Base-by-base conservation (phyloP, 2,888 invertebrate species). In the Aporophyla nigra region DNA sequence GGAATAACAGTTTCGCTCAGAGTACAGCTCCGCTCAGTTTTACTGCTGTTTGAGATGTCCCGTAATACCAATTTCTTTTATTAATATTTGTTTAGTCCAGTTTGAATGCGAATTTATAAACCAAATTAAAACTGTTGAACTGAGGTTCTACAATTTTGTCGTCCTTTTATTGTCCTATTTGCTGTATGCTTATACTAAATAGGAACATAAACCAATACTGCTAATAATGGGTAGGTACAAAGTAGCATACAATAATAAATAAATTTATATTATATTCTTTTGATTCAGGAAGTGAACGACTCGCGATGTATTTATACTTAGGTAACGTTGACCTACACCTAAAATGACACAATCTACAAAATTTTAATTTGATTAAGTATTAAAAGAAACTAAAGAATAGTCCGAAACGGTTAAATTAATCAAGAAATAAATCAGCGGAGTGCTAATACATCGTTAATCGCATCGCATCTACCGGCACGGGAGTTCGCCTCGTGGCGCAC, bases 361-460 rank as follows among this genome's bases (percentile, higher is more conserved):
- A 43, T 3, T 7, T 33, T 46, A 56, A 33, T 1, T 19, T 33
- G n/a, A 72, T 59, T 12, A 51, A 58, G 7, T 24, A 73, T 58
- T 56, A 0, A 56, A 53, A 51, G 33, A 5, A 27, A 2, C 21
- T 27, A 43, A 74, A 19, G 2, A 84, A 70, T 59, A 53, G 54
- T 56, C 24, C 12, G 21, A 43, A 74, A 68, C 27, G 56, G 33
- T 73, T 67, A 59, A 75, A 78, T 74, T 74, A 67, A 80, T 73
- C 56, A 80, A 81, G 71, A 66, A 76, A 74, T 76, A 83, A 77
- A 82, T 81, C 63, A 83, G 66, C n/a, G 69, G 77, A 80, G 78
- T 74, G 80, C 80, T 82, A 83, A 86, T 86, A 84, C 84, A 82
- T 82, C 72, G 82, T 53, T 77, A 81, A 80, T 82, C 71, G 82